Evolutionary conservation across 2,888 invertebrate genomes (phyloP).

Genomic region (Sminthurides aquaticus): DNA sequence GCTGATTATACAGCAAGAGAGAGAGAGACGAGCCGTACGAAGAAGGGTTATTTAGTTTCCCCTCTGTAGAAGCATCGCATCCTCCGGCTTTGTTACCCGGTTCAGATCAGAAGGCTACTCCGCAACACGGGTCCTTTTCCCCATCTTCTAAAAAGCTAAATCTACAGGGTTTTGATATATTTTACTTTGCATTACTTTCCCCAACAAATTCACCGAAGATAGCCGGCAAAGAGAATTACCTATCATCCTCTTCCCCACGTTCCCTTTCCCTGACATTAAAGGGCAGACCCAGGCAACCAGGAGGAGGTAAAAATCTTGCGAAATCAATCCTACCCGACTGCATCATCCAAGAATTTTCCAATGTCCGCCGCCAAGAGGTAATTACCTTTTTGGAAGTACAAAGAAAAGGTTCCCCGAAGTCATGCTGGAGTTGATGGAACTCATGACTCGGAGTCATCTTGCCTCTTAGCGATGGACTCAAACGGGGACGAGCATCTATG

Average conservation of each 20-base stretch:
- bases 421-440: background rate
- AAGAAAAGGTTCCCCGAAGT: background rate
- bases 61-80: background rate
- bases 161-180: no score
- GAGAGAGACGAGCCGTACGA: background rate
- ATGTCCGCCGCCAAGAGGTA: background rate
- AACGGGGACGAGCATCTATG: background rate
- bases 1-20: background rate
- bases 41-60: background rate
- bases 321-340: background rate
- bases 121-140: no score
- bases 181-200: no score
- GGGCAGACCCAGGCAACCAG: background rate
- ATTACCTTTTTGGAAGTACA: background rate
- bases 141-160: no score
- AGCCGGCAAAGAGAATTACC: no score
- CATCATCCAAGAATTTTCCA: background rate
- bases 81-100: background rate
- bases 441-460: background rate
- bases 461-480: background rate
- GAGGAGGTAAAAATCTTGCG: background rate
- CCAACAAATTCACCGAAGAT: no score
- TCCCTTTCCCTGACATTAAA: background rate
- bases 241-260: no score
- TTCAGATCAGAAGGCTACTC: no score